Evolutionary conservation across 2,888 invertebrate genomes (phyloP).

Genomic region (Alsophila aescularia): DNA sequence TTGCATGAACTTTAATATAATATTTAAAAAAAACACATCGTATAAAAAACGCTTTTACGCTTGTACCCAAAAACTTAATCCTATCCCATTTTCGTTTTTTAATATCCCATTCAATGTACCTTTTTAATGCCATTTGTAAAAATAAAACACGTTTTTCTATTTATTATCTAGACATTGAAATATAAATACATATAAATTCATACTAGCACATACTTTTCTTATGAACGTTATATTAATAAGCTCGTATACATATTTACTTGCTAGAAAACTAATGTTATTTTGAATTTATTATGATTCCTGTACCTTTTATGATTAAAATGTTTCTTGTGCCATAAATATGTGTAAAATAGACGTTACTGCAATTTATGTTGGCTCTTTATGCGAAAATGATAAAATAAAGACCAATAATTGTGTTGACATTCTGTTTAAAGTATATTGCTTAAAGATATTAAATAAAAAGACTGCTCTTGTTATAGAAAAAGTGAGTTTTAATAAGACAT

Average conservation of each 20-base stretch:
- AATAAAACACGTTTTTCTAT: conserved; percentile 26
- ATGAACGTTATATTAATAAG: background rate
- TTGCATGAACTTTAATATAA: conserved; percentile 58
- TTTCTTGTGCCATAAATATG: conserved; percentile 9
- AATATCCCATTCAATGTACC: conserved; percentile 19
- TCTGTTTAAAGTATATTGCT: conserved; percentile 6
- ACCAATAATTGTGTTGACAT: conserved; percentile 10
- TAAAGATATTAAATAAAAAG: conserved; percentile 15
- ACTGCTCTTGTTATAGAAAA: conserved; percentile 23
- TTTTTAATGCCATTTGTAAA: conserved; percentile 29
- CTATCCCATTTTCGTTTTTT: conserved; percentile 18
- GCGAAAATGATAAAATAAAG: background rate
- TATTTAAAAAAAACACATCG: conserved; percentile 5
- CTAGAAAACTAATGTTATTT: conserved; percentile 15
- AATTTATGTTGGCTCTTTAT: background rate
- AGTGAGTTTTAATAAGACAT: background rate
- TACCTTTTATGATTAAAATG: background rate
- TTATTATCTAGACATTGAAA: conserved; percentile 14
- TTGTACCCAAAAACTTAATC: conserved; percentile 43
- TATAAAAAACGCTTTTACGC: conserved; percentile 34
- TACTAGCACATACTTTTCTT: conserved; percentile 17
- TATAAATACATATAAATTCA: conserved; percentile 24
- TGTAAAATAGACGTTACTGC: background rate
- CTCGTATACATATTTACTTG: conserved; percentile 15
- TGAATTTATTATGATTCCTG: conserved; percentile 5